Evolutionary conservation across 2,888 invertebrate species (phyloP).

Genomic region (Notodonta dromedarius): DNA sequence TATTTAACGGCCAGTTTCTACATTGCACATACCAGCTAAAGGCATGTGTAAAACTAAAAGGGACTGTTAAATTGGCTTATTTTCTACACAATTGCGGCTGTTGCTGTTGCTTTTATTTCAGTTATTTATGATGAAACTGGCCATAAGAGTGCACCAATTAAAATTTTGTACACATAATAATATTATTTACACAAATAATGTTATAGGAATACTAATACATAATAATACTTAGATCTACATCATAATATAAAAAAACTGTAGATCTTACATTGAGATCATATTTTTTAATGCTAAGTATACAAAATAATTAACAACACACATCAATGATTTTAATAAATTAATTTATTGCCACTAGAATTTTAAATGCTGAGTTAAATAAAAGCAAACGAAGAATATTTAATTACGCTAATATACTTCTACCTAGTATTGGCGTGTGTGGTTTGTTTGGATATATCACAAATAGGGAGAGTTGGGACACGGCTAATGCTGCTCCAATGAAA

Average conservation of each 20-base stretch:
- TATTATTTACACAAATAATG: not conserved
- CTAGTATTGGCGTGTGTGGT: conserved; percentile 42
- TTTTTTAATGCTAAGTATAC: not conserved
- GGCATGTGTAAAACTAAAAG: too few species aligned
- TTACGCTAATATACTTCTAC: conserved; percentile 53
- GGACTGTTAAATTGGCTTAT: too few species aligned
- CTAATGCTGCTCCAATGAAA: conserved; percentile 89
- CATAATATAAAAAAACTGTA: not conserved
- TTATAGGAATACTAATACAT: not conserved
- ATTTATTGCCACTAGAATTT: conserved; percentile 4
- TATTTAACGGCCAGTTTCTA: too few species aligned
- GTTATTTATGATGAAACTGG: too few species aligned
- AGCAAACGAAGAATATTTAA: conserved; percentile 12
- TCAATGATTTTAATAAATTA: not conserved
- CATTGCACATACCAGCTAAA: too few species aligned
- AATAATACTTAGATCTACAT: not conserved
- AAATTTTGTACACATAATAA: too few species aligned
- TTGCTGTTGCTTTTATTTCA: too few species aligned
- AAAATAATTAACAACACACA: not conserved
- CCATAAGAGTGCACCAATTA: too few species aligned
- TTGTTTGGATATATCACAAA: conserved; percentile 89
- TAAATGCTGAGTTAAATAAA: conserved; percentile 1
- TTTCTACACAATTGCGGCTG: too few species aligned
- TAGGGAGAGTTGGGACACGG: conserved; percentile 89
- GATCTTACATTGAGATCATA: not conserved